phyloP scores from a whole-genome alignment of 2,888 invertebrate genomes.

The Protodeltote pygarga region DNA sequence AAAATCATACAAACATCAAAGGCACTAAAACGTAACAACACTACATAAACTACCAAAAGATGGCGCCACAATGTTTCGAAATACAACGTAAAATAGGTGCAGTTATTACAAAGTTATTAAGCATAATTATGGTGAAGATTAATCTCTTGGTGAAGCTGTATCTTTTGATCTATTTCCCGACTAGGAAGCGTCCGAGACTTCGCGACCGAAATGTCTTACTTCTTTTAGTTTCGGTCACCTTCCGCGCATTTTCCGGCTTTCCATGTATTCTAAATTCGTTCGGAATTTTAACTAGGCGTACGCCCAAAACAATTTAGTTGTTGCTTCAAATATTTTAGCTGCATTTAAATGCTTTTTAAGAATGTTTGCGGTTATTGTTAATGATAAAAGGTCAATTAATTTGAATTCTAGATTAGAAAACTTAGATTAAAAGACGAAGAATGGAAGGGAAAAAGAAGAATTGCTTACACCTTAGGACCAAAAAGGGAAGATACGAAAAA shows the following conservation, averaged over 20 bases:
- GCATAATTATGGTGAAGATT: constrained; percentile 70
- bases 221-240: constrained; percentile 44
- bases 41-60: constrained; percentile 43
- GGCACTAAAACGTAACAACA: constrained; percentile 37
- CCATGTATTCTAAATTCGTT: constrained; percentile 46
- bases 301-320: constrained; percentile 19
- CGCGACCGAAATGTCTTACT: constrained; percentile 34
- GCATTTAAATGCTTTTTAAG: constrained; percentile 13
- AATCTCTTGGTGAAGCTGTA: constrained; percentile 54
- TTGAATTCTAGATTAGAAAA: no score
- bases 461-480: no score
- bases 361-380: constrained; percentile 12
- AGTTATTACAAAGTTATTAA: constrained; percentile 61
- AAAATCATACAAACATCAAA: constrained; percentile 42
- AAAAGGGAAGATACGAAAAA: no score
- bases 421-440: no score
- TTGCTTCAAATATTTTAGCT: constrained; percentile 14
- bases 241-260: constrained; percentile 47
- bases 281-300: constrained; percentile 50
- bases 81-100: constrained; percentile 37
- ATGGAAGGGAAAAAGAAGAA: no score
- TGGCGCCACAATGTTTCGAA: constrained; percentile 59
- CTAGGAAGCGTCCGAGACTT: constrained; percentile 62
- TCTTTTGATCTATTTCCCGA: constrained; percentile 77
- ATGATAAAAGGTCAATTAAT: no score